Evolutionary conservation across 2,113 vertebrate species (phyloP), one percentile per base, ranked within the genome.

Genomic region (Rallus limicola): DNA sequence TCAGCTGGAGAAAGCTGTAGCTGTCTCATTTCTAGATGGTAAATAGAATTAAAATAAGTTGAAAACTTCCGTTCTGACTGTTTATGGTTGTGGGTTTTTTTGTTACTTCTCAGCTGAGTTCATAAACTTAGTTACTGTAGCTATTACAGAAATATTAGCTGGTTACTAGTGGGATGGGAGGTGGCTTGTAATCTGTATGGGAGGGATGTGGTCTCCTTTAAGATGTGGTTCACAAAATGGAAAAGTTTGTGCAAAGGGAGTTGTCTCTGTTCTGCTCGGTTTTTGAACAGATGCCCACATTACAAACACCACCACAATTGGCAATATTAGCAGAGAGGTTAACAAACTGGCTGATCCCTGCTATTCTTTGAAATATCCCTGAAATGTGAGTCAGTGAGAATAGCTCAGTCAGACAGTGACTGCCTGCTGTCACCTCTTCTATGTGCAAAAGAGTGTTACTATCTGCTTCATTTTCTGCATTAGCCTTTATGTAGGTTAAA

Each of bases 231-330:
- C 71, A 83, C 46, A 64, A 70, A 86, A 81, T 93, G 95, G 93
- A 93, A 96, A 96, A 95, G 76, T 96, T 96, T 94, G 68, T 90
- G 88, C 85, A 86, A 86, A 95, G 92, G 92, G 95, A 93, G 93
- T 95, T 90, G 95, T 67, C 90, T 83, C 79, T 63, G 25, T 94
- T 95, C 90, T 26, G 68, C 16, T 75, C 78, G 76, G 87, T 96
- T 72, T 72, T 96, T 96, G 95, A 96, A 92, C 82, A 94, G 79
- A 85, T 96, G 92, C 95, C 93, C 94, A 75, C 71, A 86, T 80
- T 95, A 74, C 77, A 93, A 94, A 77, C 90, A 91, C 24, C 55
- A 65, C 63, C 71, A 56, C 85, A 95, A 81, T 20, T 75, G 81
- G 82, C 87, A 78, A 72, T 29, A 12, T 77, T 38, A 95, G 42